Conservation (phyloP, 2,113 vertebrate genomes). For the Antennarius striatus region DNA sequence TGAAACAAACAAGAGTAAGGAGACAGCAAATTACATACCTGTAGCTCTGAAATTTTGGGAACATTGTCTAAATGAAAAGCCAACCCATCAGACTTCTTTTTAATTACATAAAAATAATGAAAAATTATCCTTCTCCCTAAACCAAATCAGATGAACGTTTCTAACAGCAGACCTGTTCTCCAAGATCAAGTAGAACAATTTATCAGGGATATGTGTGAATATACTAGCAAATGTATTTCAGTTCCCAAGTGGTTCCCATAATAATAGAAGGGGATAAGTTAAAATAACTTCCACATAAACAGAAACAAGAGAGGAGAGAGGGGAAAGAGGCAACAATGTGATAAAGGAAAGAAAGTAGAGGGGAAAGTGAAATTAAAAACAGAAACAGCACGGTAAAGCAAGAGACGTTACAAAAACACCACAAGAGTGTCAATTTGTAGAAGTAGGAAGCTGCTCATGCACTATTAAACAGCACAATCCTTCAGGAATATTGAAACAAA, state of each 20-base stretch:
- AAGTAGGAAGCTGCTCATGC: conserved; percentile 46
- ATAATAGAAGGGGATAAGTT: conserved; percentile 23
- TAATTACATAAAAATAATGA: conserved; percentile 58
- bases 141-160: conserved; percentile 55
- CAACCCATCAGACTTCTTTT: conserved; percentile 31
- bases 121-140: conserved; percentile 34
- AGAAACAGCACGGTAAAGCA: conserved; percentile 17
- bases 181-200: conserved; percentile 53
- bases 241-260: conserved; percentile 34
- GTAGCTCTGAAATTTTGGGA: conserved; percentile 10
- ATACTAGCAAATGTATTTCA: conserved; percentile 45
- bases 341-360: conserved; percentile 25
- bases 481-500: conserved; percentile 68
- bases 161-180: conserved; percentile 47
- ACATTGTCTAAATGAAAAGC: conserved; percentile 34
- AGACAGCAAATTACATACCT: no score
- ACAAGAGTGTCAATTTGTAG: conserved; percentile 57
- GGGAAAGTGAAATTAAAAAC: conserved; percentile 46
- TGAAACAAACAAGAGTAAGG: no score
- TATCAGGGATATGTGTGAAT: conserved; percentile 52
- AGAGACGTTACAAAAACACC: conserved; percentile 49
- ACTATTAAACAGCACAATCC: conserved; percentile 59
- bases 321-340: conserved; percentile 28
- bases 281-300: conserved; percentile 24
- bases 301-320: not conserved